Evolutionary conservation across 2,888 invertebrate genomes (phyloP).

Genomic region (Eilema caniola): DNA sequence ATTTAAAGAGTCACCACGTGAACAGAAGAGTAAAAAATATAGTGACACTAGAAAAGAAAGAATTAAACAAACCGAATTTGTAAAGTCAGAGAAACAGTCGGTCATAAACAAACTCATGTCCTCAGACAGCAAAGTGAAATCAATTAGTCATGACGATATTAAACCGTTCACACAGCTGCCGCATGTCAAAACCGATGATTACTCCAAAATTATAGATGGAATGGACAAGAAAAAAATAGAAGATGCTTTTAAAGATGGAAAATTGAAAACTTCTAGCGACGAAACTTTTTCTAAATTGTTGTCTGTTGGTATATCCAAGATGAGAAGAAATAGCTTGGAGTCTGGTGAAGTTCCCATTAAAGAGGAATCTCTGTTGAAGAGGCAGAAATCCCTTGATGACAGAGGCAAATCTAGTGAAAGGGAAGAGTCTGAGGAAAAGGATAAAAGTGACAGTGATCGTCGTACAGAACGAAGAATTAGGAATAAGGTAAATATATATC

Average conservation of each 20-base stretch:
- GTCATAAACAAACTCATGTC: conserved; percentile 74
- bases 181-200: conserved; percentile 82
- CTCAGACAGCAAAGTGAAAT: conserved; percentile 73
- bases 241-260: conserved; percentile 56
- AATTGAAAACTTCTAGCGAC: conserved; percentile 71
- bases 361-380: conserved; percentile 75
- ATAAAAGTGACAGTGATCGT: conserved; percentile 84
- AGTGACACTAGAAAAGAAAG: conserved; percentile 83
- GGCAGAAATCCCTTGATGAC: conserved; percentile 87
- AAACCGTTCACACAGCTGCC: conserved; percentile 84
- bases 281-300: conserved; percentile 66
- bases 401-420: conserved; percentile 85
- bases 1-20: conserved; percentile 78
- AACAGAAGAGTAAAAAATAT: conserved; percentile 82
- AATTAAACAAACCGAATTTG: conserved; percentile 69
- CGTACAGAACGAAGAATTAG: conserved; percentile 88
- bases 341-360: conserved; percentile 68
- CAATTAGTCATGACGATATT: conserved; percentile 76
- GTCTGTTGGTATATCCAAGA: conserved; percentile 53
- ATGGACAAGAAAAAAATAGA: conserved; percentile 80
- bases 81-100: conserved; percentile 76
- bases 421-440: conserved; percentile 85
- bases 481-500: conserved; percentile 85
- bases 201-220: conserved; percentile 79
- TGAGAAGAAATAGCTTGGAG: conserved; percentile 77